phyloP scores from a whole-genome alignment of 2,113 vertebrate species.

The Egretta garzetta region DNA sequence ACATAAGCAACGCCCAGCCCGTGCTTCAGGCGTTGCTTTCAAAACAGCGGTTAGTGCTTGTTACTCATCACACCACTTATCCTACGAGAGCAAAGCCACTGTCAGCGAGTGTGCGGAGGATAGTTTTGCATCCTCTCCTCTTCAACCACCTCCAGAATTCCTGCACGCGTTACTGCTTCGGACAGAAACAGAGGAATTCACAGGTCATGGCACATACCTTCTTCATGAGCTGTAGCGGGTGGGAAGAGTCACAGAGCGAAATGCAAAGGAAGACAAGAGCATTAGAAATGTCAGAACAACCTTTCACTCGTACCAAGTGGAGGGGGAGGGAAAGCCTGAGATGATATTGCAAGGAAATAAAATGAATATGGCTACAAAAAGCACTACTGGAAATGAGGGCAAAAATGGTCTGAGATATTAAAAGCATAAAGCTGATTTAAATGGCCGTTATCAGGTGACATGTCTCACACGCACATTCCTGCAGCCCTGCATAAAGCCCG shows the following conservation, averaged over 20 bases:
- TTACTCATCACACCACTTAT: not conserved
- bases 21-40: not conserved
- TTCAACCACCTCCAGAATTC: conserved; percentile 52
- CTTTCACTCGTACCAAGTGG: not conserved
- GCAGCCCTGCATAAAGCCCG: not conserved
- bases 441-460: not conserved
- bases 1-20: not conserved
- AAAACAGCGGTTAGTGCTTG: not conserved
- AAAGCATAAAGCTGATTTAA: not conserved
- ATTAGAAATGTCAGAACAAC: not conserved
- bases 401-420: not conserved
- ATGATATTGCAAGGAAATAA: not conserved
- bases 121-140: conserved; percentile 27
- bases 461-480: not conserved
- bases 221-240: conserved; percentile 70
- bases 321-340: not conserved
- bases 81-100: not conserved
- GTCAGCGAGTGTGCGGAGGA: not conserved
- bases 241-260: conserved; percentile 54
- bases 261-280: conserved; percentile 20
- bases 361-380: not conserved
- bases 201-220: conserved; percentile 81
- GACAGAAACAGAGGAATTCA: conserved; percentile 24
- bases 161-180: not conserved
- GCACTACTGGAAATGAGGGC: not conserved